Evolutionary conservation across 1,140 invertebrate genomes (phyloP).

Genomic region (Cheumatopsyche charites): DNA sequence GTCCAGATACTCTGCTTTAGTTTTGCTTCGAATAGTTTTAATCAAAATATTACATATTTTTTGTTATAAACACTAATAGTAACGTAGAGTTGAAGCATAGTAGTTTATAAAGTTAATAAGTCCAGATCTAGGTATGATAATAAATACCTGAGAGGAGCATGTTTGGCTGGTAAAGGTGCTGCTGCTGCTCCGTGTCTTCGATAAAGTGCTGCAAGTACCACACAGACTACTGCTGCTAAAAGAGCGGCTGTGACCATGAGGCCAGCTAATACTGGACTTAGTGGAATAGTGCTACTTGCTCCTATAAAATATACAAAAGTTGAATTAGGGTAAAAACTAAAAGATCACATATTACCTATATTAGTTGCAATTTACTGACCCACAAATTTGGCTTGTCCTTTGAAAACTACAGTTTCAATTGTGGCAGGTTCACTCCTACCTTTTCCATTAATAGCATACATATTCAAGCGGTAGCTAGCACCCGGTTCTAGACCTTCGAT

Average conservation of each 20-base stretch:
- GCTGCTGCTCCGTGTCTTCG: constrained; percentile 62
- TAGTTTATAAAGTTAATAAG: too few species aligned
- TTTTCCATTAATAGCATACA: constrained; percentile 85
- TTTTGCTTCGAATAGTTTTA: too few species aligned
- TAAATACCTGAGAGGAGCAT: constrained; percentile 65
- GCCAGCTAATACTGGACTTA: constrained; percentile 74
- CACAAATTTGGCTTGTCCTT: constrained; percentile 75
- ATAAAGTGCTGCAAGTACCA: constrained; percentile 73
- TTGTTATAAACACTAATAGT: too few species aligned
- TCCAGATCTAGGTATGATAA: too few species aligned
- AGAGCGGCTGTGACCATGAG: constrained; percentile 73
- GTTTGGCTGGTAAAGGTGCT: constrained; percentile 65
- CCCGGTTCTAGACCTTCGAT: constrained; percentile 80
- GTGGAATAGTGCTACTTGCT: constrained; percentile 62
- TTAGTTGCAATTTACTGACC: constrained; percentile 55
- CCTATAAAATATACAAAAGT: constrained; percentile 48
- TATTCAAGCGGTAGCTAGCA: constrained; percentile 74
- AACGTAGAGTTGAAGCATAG: too few species aligned
- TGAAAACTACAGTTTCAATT: constrained; percentile 82
- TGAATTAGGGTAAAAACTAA: neutral
- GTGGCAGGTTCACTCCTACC: constrained; percentile 80
- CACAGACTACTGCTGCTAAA: constrained; percentile 72
- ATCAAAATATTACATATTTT: too few species aligned
- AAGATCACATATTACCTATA: neutral
- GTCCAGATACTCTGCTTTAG: too few species aligned